These are phyloP conservation scores for Chelonus formosanus DNA, from an alignment of 2,888 invertebrate genomes.

Conservation along the genomic window DNA sequence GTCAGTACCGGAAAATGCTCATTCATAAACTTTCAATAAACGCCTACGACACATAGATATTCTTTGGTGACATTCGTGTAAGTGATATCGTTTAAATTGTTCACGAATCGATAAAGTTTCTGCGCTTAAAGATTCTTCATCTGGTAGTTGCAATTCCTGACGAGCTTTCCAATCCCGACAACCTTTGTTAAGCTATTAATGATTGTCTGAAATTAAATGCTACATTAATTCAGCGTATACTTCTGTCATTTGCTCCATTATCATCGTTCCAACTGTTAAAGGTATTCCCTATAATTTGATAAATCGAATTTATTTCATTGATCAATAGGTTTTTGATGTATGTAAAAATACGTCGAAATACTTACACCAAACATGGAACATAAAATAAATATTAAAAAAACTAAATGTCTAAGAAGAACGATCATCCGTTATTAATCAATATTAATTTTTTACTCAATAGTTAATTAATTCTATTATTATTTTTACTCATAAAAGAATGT, in stretches of 20 bases:
- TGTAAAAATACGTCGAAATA: slow-evolving; percentile 42
- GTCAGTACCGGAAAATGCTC: slow-evolving; percentile 84
- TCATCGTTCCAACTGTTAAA: slow-evolving; percentile 81
- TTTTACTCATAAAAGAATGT: too few species aligned
- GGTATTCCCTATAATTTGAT: slow-evolving; percentile 76
- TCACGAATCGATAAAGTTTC: slow-evolving; percentile 88
- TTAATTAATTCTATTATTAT: too few species aligned
- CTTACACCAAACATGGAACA: slow-evolving; percentile 91
- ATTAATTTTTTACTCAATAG: too few species aligned
- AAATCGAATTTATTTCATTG: neutral
- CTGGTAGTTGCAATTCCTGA: slow-evolving; percentile 77
- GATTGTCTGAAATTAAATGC: slow-evolving; percentile 91
- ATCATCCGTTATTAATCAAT: too few species aligned
- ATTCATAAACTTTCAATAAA: slow-evolving; percentile 80
- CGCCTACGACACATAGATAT: slow-evolving; percentile 78
- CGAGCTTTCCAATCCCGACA: slow-evolving; percentile 68
- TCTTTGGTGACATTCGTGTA: slow-evolving; percentile 80
- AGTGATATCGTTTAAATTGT: slow-evolving; percentile 87
- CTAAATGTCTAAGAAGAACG: slow-evolving; percentile 82
- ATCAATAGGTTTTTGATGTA: neutral
- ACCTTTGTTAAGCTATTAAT: slow-evolving; percentile 68
- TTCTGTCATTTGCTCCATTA: slow-evolving; percentile 85
- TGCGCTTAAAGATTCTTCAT: slow-evolving; percentile 77
- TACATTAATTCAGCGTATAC: slow-evolving; percentile 89
- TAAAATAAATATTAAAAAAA: slow-evolving; percentile 80